phyloP scores from a whole-genome alignment of 2,888 invertebrate species.

The Macrosiphum euphorbiae region DNA sequence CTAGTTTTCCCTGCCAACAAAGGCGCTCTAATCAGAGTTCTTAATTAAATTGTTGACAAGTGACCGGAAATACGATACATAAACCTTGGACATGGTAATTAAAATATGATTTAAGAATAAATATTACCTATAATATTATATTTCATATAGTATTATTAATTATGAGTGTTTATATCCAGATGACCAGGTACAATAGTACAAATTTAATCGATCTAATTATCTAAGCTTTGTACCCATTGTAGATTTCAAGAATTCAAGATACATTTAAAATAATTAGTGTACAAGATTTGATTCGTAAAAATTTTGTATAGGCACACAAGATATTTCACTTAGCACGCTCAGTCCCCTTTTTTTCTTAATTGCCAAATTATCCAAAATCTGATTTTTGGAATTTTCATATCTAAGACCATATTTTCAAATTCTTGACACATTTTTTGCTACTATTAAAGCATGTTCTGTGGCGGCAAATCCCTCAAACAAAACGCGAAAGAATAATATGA shows the following conservation, averaged over 20 bases:
- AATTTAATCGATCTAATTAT: background rate
- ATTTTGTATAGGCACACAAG: background rate
- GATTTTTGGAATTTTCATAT: no score
- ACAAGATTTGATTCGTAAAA: background rate
- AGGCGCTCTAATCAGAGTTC: constrained; percentile 36
- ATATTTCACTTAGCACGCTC: no score
- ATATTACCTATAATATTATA: background rate
- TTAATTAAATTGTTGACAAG: constrained; percentile 60
- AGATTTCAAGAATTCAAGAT: background rate
- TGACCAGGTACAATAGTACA: background rate
- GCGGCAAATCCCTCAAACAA: no score
- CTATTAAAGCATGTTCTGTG: no score
- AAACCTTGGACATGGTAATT: constrained; percentile 52
- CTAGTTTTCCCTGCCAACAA: constrained; percentile 60
- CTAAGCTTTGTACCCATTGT: background rate
- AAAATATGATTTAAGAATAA: constrained; percentile 24
- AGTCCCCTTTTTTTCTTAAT: no score
- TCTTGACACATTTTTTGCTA: no score
- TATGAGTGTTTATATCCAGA: background rate
- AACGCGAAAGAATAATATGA: no score
- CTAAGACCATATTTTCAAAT: no score
- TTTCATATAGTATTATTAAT: background rate
- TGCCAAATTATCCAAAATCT: no score
- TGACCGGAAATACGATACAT: constrained; percentile 38
- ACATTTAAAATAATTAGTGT: background rate